Evolutionary conservation across 2,113 vertebrate genomes (phyloP).

Genomic region (Andinoacara biseriatus): DNA sequence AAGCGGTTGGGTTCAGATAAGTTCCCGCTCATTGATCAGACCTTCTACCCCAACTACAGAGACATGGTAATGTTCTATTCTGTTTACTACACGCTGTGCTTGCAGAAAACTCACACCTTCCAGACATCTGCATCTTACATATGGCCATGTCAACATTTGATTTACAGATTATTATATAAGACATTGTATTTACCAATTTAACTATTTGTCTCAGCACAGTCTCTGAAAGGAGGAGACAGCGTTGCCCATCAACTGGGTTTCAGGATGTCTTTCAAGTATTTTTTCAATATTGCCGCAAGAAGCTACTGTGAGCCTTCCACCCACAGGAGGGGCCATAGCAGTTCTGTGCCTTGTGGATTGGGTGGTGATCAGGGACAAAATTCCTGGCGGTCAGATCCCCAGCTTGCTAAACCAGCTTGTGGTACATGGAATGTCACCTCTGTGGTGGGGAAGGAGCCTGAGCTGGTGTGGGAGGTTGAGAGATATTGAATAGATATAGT

Average conservation of each 20-base stretch:
- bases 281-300: neutral
- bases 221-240: neutral
- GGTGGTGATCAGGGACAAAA: too few relatives aligned
- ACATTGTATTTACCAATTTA: slow-evolving; percentile 2
- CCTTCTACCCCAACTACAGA: slow-evolving; percentile 96
- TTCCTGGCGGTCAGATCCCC: too few relatives aligned
- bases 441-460: too few relatives aligned
- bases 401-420: too few relatives aligned
- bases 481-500: too few relatives aligned
- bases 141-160: neutral
- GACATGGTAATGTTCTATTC: slow-evolving; percentile 89
- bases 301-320: too few relatives aligned
- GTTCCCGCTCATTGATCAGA: slow-evolving; percentile 96
- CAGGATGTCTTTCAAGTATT: neutral
- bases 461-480: too few relatives aligned
- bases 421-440: too few relatives aligned
- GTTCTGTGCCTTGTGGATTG: too few relatives aligned
- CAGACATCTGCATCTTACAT: neutral
- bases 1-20: slow-evolving; percentile 91
- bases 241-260: neutral
- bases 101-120: neutral
- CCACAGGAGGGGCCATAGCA: too few relatives aligned
- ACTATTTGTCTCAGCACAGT: neutral
- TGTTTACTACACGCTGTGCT: neutral
- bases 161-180: neutral